Evolutionary conservation across 2,113 vertebrate genomes (phyloP).

Genomic region (Macrotis lagotis): DNA sequence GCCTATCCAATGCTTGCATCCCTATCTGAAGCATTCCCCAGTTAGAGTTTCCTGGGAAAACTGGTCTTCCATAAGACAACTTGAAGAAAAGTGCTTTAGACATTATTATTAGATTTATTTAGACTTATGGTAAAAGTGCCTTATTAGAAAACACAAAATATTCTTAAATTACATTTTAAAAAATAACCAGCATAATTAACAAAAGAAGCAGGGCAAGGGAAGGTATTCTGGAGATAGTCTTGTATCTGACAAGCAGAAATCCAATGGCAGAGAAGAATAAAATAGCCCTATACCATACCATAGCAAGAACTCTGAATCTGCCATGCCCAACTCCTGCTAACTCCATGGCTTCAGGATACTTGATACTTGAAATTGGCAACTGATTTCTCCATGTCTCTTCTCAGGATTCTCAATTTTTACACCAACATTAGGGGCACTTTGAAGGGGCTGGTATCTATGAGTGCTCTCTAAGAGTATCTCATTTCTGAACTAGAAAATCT

Average conservation of each 20-base stretch:
- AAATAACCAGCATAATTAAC: not conserved
- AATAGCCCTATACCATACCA: not conserved
- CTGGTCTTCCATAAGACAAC: not conserved
- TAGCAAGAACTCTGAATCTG: not conserved
- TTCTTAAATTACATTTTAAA: not conserved
- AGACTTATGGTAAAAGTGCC: too few species aligned
- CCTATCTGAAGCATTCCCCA: not conserved
- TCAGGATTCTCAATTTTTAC: not conserved
- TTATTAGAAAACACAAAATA: not conserved
- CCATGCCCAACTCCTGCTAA: not conserved
- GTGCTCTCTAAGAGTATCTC: not conserved
- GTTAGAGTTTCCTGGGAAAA: not conserved
- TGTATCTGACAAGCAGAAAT: not conserved
- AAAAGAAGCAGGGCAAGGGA: not conserved
- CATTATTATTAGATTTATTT: too few species aligned
- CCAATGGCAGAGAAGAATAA: not conserved
- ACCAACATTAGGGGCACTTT: not conserved
- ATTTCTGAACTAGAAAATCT: not conserved
- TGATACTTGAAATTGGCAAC: not conserved
- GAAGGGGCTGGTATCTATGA: not conserved
- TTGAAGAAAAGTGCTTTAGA: not conserved
- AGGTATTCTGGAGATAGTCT: not conserved
- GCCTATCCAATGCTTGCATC: not conserved
- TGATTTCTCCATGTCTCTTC: not conserved
- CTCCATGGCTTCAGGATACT: not conserved